Evolutionary conservation across 2,888 invertebrate genomes (phyloP).

Genomic region (Ferrisia virgata): DNA sequence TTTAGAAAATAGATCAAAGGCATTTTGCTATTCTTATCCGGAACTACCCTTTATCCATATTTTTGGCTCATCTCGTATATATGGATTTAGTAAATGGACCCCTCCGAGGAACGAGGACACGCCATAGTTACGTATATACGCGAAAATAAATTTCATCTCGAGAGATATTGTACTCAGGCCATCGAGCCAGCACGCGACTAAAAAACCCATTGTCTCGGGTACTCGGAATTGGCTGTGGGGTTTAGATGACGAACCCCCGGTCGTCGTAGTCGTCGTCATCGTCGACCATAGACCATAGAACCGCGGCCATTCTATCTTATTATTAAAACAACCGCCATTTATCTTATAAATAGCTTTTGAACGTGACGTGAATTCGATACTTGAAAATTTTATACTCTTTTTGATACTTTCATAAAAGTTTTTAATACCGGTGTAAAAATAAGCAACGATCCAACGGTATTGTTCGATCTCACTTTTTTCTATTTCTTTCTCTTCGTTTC

Average conservation of each 20-base stretch:
- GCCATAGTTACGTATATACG: background rate
- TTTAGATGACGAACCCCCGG: background rate
- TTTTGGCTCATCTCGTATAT: background rate
- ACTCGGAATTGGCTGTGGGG: too few species aligned
- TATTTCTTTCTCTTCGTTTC: too few species aligned
- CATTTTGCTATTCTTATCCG: too few species aligned
- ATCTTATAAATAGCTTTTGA: constrained; percentile 19
- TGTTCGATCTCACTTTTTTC: too few species aligned
- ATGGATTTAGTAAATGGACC: too few species aligned
- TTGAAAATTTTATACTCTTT: background rate
- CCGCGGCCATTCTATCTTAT: background rate
- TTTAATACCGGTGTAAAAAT: background rate
- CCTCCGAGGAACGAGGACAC: background rate
- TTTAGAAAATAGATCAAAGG: too few species aligned
- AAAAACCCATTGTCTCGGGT: background rate
- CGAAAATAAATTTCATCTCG: background rate
- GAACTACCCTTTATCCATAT: background rate
- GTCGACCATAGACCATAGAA: too few species aligned
- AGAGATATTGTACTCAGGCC: background rate
- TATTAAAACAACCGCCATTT: background rate
- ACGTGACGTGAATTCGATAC: constrained; percentile 5
- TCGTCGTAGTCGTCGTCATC: too few species aligned
- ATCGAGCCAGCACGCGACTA: background rate
- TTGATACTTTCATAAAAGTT: background rate
- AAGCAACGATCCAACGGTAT: background rate